Percentiles rank a stretch among this genome's conserved stretches.
Evolutionary conservation across 2,113 vertebrate species (phyloP).

Genomic region (Lycaon pictus): DNA sequence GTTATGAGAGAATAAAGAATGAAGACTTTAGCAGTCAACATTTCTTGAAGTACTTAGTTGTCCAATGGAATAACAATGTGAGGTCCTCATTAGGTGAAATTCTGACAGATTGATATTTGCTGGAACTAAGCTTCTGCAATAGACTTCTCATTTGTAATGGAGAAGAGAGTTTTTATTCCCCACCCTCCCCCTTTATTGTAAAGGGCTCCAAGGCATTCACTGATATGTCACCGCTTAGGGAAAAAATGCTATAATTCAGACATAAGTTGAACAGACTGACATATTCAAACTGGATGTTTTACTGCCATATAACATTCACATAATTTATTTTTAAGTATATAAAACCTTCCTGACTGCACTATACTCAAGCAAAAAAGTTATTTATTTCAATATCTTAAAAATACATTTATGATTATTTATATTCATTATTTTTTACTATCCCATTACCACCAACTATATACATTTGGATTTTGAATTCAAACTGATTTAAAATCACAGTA

Average conservation of each 20-base stretch:
- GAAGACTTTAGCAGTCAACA: background rate
- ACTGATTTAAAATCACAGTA: background rate
- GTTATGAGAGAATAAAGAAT: background rate
- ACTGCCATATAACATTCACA: background rate
- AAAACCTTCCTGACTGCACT: background rate
- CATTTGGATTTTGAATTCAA: background rate
- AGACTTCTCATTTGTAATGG: background rate
- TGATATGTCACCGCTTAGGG: background rate
- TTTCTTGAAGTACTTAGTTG: background rate
- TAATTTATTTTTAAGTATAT: background rate
- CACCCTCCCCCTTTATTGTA: background rate
- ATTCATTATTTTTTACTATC: background rate
- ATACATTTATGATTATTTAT: background rate
- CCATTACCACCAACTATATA: background rate
- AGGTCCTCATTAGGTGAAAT: background rate
- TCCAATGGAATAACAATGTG: background rate
- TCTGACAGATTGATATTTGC: background rate
- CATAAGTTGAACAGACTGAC: background rate
- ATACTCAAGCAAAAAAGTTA: background rate
- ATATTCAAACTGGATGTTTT: background rate
- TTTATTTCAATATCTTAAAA: constrained; percentile 3
- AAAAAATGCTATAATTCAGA: background rate
- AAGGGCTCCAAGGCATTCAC: background rate
- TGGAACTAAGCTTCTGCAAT: background rate
- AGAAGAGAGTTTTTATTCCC: background rate